These are phyloP conservation scores for Sisyra terminalis DNA, from an alignment of 2,888 invertebrate genomes.

Conservation along the genomic window DNA sequence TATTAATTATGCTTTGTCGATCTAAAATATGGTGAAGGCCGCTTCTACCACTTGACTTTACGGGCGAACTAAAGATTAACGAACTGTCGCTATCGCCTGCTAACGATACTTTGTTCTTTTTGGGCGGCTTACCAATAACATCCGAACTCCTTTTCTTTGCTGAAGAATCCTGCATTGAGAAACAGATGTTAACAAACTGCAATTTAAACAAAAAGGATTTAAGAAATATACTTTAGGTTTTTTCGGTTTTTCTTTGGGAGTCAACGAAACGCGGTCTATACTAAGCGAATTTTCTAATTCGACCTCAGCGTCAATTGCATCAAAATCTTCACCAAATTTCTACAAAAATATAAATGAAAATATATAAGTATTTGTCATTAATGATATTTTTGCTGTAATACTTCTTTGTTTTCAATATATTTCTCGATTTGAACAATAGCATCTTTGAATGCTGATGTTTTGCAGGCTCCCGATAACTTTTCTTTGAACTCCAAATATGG, in stretches of 20 bases:
- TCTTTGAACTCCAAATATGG: constrained; percentile 68
- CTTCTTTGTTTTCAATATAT: constrained; percentile 54
- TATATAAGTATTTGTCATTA: neutral
- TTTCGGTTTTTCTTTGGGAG: constrained; percentile 12
- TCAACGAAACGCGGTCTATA: constrained; percentile 13
- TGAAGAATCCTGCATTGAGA: constrained; percentile 7
- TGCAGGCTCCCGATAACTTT: constrained; percentile 56
- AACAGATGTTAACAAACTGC: neutral
- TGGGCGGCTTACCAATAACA: constrained; percentile 16
- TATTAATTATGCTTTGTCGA: constrained; percentile 46
- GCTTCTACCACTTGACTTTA: neutral
- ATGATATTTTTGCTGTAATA: constrained; percentile 19
- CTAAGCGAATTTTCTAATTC: constrained; percentile 48
- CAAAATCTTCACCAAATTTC: constrained; percentile 26
- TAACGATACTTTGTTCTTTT: constrained; percentile 27
- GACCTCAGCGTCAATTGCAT: constrained; percentile 44
- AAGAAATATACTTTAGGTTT: constrained; percentile 15
- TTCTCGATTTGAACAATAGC: constrained; percentile 68
- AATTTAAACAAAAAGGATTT: constrained; percentile 1
- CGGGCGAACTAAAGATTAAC: constrained; percentile 21
- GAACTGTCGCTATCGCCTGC: constrained; percentile 31
- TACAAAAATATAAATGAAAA: constrained; percentile 15
- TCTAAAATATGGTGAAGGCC: constrained; percentile 31
- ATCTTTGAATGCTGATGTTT: constrained; percentile 58
- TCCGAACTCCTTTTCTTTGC: constrained; percentile 13